Evolutionary conservation across 2,888 invertebrate genomes (phyloP).

Genomic region (Lycocerus yunnanus): DNA sequence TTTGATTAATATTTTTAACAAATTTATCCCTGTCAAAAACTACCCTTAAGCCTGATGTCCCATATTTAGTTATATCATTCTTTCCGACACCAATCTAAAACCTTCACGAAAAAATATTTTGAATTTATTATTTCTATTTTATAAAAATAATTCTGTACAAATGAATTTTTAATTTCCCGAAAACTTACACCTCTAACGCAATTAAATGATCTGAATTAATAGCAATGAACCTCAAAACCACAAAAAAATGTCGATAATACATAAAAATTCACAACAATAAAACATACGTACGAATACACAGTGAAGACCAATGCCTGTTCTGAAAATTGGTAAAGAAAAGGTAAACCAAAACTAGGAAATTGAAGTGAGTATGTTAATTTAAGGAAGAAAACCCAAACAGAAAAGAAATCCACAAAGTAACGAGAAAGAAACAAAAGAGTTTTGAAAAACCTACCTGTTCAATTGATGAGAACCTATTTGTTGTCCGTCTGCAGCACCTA

Average conservation of each 20-base stretch:
- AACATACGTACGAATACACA: slow-evolving; percentile 45
- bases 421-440: slow-evolving; percentile 16
- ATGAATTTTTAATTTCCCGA: background rate
- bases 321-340: slow-evolving; percentile 41
- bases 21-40: too few species aligned
- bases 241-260: background rate
- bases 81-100: too few species aligned
- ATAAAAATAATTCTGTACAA: too few species aligned
- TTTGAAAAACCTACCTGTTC: slow-evolving; percentile 43
- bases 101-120: too few species aligned
- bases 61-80: too few species aligned
- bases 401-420: slow-evolving; percentile 38
- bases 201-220: background rate
- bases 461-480: slow-evolving; percentile 39
- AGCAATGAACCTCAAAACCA: background rate
- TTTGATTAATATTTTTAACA: too few species aligned
- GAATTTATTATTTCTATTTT: too few species aligned
- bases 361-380: slow-evolving; percentile 3
- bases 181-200: background rate
- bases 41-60: too few species aligned
- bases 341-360: slow-evolving; percentile 19
- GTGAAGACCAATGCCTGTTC: slow-evolving; percentile 51
- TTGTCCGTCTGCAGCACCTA: slow-evolving; percentile 31
- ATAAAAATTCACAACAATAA: background rate
- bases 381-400: slow-evolving; percentile 22